Evolutionary conservation across 2,113 vertebrate species (phyloP).

Genomic region (Muntiacus muntjak): DNA sequence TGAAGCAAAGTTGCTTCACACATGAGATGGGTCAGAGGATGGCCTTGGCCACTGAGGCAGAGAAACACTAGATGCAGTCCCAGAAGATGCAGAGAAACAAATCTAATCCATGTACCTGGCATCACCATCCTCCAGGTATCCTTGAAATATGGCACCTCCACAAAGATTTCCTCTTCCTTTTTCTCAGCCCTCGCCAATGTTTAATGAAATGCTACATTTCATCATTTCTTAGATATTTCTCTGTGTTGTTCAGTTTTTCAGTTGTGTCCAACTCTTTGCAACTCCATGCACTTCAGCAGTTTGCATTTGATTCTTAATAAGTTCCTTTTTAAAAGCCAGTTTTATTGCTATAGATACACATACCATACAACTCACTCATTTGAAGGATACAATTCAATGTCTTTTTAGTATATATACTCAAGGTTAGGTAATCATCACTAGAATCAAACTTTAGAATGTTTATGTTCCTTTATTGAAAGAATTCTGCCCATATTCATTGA

Average conservation of each 20-base stretch:
- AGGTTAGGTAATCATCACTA: background rate
- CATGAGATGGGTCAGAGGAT: accelerated
- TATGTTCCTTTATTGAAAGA: background rate
- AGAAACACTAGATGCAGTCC: background rate
- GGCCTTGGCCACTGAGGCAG: background rate
- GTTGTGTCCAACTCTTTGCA: background rate
- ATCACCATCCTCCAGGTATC: background rate
- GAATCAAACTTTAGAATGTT: background rate
- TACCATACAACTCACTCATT: background rate
- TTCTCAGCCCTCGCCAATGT: too few relatives aligned
- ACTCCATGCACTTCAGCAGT: background rate
- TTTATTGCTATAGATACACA: background rate
- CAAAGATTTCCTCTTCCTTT: background rate
- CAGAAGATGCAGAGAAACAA: too few relatives aligned
- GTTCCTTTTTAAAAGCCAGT: background rate
- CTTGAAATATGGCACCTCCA: background rate
- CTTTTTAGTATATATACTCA: background rate
- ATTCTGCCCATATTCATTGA: too few relatives aligned
- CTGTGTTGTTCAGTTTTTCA: background rate
- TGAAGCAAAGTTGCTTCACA: background rate
- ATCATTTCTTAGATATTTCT: background rate
- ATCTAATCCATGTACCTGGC: too few relatives aligned
- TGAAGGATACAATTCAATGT: background rate
- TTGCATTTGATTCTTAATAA: background rate
- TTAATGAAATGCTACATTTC: background rate